Evolutionary conservation across 53 echinoderm and acorn worm species (phyloP), one percentile per base, ranked within the genome.

Genomic region (Paracentrotus lividus): DNA sequence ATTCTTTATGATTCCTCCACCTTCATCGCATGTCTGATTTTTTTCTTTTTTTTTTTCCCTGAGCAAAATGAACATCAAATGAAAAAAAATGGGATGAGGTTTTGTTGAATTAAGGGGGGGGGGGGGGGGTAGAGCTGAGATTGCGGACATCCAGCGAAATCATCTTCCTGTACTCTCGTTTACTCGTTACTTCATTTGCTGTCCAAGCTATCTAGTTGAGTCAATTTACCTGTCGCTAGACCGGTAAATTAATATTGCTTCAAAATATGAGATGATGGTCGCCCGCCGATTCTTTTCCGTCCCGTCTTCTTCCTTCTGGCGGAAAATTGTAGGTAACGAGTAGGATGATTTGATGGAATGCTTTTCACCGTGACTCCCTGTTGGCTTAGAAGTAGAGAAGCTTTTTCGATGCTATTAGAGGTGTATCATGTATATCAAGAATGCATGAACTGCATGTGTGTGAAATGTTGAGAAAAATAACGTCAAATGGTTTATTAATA

Each of bases 151-250:
- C 14, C 36, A 15, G 36, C 15, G 36, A 38, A 36, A 36, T 2
- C 84, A 78, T 42, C 77, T 76, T 13, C 23, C 21, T 4, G 23
- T 6, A 44, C 12, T 45, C 20, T 84, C 49, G 49, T 49, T 84
- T 47, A 3, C 34, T 84, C 3, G 8, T 4, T 34, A 2, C 18
- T 26, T 36, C 38, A 8, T 4, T 69, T 5, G 69, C 34, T 69
- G 18, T 69, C 18, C 49, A 26, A n/a, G 7, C 51, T 21, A 84
- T 84, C 84, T 26, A 47, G 49, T 49, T 44, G 49, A 45, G 18
- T 84, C 84, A 84, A 84, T 84, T 84, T 84, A n/a, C 15, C 45
- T 84, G 84, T 45, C 84, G 84, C 26, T 34, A 45, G 84, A 45
- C 84, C 49, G 84, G 23, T n/a, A 84, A 84, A 84, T 45, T 45